Evolutionary conservation across 2,797 vertebrate genomes (phyloP).

Genomic region (Acanthurus lineatus): DNA sequence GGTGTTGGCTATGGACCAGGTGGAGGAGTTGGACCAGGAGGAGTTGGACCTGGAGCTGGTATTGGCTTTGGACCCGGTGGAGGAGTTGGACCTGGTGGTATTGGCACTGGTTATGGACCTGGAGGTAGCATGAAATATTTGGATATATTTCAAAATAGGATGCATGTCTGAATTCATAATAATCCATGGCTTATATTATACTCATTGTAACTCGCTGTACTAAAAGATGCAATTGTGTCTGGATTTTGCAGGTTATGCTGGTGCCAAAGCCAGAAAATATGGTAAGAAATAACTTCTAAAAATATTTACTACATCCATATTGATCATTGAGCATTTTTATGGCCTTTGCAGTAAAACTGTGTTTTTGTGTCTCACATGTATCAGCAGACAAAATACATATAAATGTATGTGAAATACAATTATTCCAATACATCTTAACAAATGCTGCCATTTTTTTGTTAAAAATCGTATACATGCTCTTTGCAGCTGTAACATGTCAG

Average conservation of each 20-base stretch:
- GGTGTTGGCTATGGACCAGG: conserved; percentile 52
- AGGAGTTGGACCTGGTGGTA: conserved; percentile 51
- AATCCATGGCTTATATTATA: neutral
- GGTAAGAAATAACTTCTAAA: conserved; percentile 66
- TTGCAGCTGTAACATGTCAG: neutral
- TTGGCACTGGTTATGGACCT: conserved; percentile 36
- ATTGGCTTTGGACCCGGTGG: conserved; percentile 48
- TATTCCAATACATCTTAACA: neutral
- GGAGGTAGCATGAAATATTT: conserved; percentile 41
- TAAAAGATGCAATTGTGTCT: neutral
- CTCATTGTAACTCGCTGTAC: neutral
- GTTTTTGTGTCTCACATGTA: neutral
- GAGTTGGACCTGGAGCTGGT: conserved; percentile 47
- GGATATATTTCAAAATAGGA: neutral
- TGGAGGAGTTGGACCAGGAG: neutral
- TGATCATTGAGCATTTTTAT: neutral
- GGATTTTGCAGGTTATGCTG: conserved; percentile 75
- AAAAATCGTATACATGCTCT: neutral
- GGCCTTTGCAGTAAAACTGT: neutral
- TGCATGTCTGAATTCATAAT: neutral
- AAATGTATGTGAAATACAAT: neutral
- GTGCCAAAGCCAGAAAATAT: conserved; percentile 84
- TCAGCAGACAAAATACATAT: neutral
- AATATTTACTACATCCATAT: neutral
- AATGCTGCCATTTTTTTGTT: neutral